Evolutionary conservation across 2,797 vertebrate genomes (phyloP), one percentile per base, ranked within the genome.

Genomic region (Pelobates cultripes): DNA sequence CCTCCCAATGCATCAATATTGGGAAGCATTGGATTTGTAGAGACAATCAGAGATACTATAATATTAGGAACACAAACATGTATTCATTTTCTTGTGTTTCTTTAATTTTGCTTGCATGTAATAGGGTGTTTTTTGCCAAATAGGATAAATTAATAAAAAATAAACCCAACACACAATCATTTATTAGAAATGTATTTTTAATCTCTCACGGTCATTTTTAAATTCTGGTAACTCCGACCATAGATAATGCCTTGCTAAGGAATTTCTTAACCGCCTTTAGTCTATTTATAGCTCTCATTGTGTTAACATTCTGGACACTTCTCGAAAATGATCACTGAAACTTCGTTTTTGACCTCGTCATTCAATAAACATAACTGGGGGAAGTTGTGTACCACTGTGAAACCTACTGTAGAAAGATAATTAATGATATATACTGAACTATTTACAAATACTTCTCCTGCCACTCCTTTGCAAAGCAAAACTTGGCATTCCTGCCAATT

Each of bases 401-500:
- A 70, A 8, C 40, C 57, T 61, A 61, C 43, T 44, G 43, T 42
- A 51, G 47, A 57, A 57, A 78, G 76, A 64, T 75, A 75, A 74
- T 75, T 53, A 57, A 63, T 78, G 67, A 47, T 60, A 47, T 63
- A 73, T 42, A 57, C 55, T 4, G 55, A 73, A 63, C 66, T 67
- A 43, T 73, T 63, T 55, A 70, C 77, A 83, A 78, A 73, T 51
- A 43, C 51, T 78, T 69, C 72, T 70, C 28, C 42, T 53, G 77
- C 70, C 72, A 55, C 42, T 75, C 63, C 77, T 84, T 71, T 71
- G 77, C 72, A 79, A 66, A 75, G 63, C 67, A 70, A 42, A 84
- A 63, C 67, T 72, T 75, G 72, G 72, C 77, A 76, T 70, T 53
- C 44, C 77, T 84, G 82, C 82, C 77, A 84, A 84, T 71, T 79